Evolutionary conservation across 2,888 invertebrate species (phyloP).

Genomic region (Rhagium mordax): DNA sequence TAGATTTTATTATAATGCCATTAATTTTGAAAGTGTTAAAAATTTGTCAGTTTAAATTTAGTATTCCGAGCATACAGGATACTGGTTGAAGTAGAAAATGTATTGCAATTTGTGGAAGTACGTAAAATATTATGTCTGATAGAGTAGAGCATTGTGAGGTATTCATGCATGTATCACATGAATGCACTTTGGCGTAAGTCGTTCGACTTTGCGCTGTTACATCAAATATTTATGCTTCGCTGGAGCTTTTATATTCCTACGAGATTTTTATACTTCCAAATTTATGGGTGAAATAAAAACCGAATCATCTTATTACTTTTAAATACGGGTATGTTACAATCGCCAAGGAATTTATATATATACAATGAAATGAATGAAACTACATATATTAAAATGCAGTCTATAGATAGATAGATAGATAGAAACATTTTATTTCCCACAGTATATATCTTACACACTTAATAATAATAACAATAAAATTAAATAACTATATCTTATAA

Average conservation of each 20-base stretch:
- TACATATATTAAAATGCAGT: too few relatives aligned
- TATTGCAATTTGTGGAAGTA: conserved; percentile 22
- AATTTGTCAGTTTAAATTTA: not conserved
- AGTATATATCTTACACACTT: too few relatives aligned
- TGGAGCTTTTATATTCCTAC: conserved; percentile 58
- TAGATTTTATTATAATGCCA: not conserved
- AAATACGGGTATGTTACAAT: not conserved
- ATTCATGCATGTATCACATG: conserved; percentile 53
- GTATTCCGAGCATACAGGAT: not conserved
- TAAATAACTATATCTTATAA: too few relatives aligned
- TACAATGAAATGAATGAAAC: too few relatives aligned
- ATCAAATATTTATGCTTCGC: conserved; percentile 61
- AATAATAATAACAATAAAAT: too few relatives aligned
- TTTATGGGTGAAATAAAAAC: conserved; percentile 58
- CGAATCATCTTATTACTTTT: conserved; percentile 45
- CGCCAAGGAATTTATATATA: not conserved
- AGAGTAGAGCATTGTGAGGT: conserved; percentile 9
- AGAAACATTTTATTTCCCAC: too few relatives aligned
- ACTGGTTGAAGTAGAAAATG: not conserved
- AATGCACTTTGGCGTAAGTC: conserved; percentile 51
- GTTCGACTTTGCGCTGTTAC: conserved; percentile 55
- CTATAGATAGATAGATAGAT: too few relatives aligned
- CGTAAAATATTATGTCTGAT: conserved; percentile 9
- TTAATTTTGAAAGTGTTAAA: not conserved
- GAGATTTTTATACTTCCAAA: conserved; percentile 57